These are phyloP conservation scores for Brachionus calyciflorus DNA, from an alignment of 1,140 invertebrate genomes.

Conservation along the genomic window DNA sequence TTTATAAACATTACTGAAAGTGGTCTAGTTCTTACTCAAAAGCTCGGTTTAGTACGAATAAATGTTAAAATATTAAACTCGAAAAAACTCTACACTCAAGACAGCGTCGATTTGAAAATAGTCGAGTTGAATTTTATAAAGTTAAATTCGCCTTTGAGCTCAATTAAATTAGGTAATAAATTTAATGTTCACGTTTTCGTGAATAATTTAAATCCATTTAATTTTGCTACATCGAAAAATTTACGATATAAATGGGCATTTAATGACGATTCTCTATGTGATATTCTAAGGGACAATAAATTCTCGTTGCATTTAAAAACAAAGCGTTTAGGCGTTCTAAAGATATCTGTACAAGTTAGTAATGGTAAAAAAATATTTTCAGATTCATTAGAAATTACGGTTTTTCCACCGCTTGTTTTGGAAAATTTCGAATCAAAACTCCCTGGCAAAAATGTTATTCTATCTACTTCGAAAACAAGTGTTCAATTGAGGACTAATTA, in stretches of 20 bases:
- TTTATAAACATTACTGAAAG: conserved; percentile 1
- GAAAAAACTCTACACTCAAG: background rate
- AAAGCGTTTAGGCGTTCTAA: background rate
- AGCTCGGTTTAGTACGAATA: background rate
- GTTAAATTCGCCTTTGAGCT: background rate
- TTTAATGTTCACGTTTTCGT: background rate
- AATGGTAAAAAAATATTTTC: background rate
- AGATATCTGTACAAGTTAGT: background rate
- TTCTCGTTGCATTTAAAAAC: background rate
- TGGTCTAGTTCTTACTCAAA: background rate
- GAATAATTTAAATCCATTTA: background rate
- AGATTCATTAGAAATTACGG: background rate
- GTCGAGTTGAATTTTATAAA: conserved; percentile 1
- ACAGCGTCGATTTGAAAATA: background rate
- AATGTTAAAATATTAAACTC: conserved; percentile 1
- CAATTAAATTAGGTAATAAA: background rate
- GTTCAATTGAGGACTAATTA: conserved; percentile 13
- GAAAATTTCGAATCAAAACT: background rate
- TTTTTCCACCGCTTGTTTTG: background rate
- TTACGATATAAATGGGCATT: conserved; percentile 8
- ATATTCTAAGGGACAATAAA: background rate
- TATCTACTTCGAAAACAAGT: background rate
- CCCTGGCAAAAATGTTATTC: background rate
- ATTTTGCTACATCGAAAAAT: background rate
- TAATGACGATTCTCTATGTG: background rate